Evolutionary conservation across 92 coral and sea anemone genomes (phyloP), one percentile per base, ranked within the genome.

Genomic region (Paragorgia papillata): DNA sequence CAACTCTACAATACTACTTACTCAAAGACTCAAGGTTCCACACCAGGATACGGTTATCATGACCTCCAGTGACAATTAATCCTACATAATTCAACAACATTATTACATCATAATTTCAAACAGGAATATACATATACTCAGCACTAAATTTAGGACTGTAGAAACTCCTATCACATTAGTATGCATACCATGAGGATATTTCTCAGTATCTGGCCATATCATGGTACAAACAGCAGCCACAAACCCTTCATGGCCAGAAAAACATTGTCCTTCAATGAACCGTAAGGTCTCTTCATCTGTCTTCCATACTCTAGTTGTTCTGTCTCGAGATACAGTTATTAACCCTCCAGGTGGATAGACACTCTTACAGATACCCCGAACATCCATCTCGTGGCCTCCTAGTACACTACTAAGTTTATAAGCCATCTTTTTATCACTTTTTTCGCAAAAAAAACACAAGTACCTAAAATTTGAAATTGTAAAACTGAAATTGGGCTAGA

Each of bases 301-400:
- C 32, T 78, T 75, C 99, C 99, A 95, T 32, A 95, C 80, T 2
- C 99, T 86, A 15, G 91, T 82, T 12, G 92, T 91, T 34, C 99
- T 73, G 31, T 95, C 99, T 57, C 97, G 84, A 35, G 97, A 91
- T 24, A 92, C 95, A 27, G 99, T 81, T 59, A 95, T 76, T 62
- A 95, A 67, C 22, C 88, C 92, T 43, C 94, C 97, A 21, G 66
- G 86, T 5, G 99, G 99, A 63, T 82, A 91, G 24, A 87, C 86
- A 22, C 91, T 91, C 20, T 88, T 86, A 53, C 94, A 90, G 55
- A 94, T 88, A n/a, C 97, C 95, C 12, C 98, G 87, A 40, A 94
- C 93, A 68, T 94, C 98, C 39, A 94, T 84, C 61, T 94, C 98
- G 56, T 94, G 98, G 54, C 98, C 98, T 54, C 91, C 89, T 32